Conservation (phyloP, 2,113 vertebrate genomes). For the Xiphophorus couchianus region DNA sequence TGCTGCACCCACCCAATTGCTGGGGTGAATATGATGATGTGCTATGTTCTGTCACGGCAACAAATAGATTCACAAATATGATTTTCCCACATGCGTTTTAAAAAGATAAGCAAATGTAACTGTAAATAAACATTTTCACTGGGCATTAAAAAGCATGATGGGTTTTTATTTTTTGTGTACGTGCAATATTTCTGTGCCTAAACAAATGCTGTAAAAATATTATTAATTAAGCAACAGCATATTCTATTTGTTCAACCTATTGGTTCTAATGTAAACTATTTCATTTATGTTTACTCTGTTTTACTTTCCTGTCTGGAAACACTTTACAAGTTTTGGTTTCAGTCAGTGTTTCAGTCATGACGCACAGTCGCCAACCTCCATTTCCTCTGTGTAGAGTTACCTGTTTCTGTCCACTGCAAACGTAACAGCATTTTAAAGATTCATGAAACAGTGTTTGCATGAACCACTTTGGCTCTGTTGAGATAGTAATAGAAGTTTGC, state of each 20-base stretch:
- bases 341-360: not conserved
- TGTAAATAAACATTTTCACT: not conserved
- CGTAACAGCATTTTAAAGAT: not conserved
- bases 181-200: no score
- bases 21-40: slow-evolving; percentile 23
- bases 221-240: not conserved
- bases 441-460: not conserved
- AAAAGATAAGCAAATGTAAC: not conserved
- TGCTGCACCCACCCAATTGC: slow-evolving; percentile 43
- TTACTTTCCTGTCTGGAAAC: not conserved
- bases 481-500: not conserved
- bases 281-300: not conserved
- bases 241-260: not conserved
- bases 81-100: slow-evolving; percentile 8
- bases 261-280: not conserved
- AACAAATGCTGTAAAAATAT: not conserved
- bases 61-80: slow-evolving; percentile 25
- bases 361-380: not conserved
- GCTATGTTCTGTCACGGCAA: slow-evolving; percentile 46
- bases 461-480: not conserved
- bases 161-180: no score
- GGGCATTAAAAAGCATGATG: not conserved
- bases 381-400: not conserved
- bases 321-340: not conserved
- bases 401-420: not conserved